These are phyloP conservation scores for Marmota flaviventris DNA, from an alignment of 2,113 vertebrate species.

Conservation along the genomic window DNA sequence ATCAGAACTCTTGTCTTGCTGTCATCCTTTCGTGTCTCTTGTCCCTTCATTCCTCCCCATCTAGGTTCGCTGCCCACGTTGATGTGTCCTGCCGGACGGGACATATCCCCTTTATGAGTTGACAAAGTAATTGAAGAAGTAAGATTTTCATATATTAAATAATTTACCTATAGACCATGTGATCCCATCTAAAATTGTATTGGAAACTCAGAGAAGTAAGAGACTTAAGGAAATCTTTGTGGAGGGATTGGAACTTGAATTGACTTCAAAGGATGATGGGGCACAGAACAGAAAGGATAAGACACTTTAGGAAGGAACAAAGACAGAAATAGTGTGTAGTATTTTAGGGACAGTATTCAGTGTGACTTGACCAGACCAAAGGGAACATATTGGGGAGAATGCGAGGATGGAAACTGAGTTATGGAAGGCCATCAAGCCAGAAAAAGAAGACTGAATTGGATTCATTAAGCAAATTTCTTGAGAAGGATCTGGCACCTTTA, in stretches of 20 bases:
- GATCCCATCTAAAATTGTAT: conserved; percentile 16
- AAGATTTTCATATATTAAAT: background rate
- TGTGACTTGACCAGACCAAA: background rate
- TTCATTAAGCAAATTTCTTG: conserved; percentile 36
- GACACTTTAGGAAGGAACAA: background rate
- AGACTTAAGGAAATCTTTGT: conserved; percentile 37
- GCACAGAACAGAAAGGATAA: background rate
- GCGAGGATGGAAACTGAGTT: background rate
- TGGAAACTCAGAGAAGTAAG: conserved; percentile 44
- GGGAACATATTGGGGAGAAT: background rate
- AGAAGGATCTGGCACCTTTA: background rate
- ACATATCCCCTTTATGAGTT: background rate
- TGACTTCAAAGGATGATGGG: background rate
- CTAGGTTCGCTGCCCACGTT: too few species aligned
- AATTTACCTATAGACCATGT: background rate
- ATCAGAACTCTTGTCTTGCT: too few species aligned
- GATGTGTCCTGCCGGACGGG: too few species aligned
- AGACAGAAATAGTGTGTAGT: background rate
- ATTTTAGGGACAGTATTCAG: background rate
- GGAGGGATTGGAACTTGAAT: background rate
- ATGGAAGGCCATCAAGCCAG: background rate
- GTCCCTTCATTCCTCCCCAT: too few species aligned
- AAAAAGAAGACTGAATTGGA: background rate
- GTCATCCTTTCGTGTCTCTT: too few species aligned
- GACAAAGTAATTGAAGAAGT: background rate